Evolutionary conservation across 2,797 vertebrate genomes (phyloP), one percentile per base, ranked within the genome.

Genomic region (Gadopsis bispinosus): DNA sequence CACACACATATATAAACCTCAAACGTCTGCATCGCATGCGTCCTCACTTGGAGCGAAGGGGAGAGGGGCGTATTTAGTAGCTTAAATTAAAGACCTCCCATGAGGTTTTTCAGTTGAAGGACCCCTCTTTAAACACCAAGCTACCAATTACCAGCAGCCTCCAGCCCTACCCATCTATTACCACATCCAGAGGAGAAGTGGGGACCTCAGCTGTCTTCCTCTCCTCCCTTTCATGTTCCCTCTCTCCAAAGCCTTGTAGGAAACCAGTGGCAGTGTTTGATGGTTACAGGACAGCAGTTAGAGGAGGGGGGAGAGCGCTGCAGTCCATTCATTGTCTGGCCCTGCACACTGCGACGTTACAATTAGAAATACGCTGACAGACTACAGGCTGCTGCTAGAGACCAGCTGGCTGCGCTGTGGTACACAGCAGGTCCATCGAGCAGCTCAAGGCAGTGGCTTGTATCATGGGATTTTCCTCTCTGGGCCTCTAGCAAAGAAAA

Each of bases 181-280:
- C 82, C 84, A 87, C 83, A 87, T 87, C 82, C 79, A 88, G 80
- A 84, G 63, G 43, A 88, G 79, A 77, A 83, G 79, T 56, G 43
- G 75, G 84, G 86, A 89, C 87, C 83, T 87, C 87, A 80, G 76
- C 83, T 83, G 81, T 86, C 87, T 83, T 83, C 80, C 88, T 89
- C 74, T 84, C 50, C 85, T 85, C 66, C 62, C 88, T 93, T 92
- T 93, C 86, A 93, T 92, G 87, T 90, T 82, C 66, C 68, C 56
- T 69, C 56, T 9, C 84, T 89, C 75, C 73, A 85, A 88, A 86
- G 87, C 85, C 83, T 83, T 86, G 85, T 88, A 90, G 90, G 87
- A 88, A 91, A 88, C 89, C 80, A 71, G 63, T 63, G 75, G 68
- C 76, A 71, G 80, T 87, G 86, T 92, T 92, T 93, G 90, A 94